Base-by-base conservation (phyloP, 1,140 invertebrate species). In the Vanessa atalanta region DNA sequence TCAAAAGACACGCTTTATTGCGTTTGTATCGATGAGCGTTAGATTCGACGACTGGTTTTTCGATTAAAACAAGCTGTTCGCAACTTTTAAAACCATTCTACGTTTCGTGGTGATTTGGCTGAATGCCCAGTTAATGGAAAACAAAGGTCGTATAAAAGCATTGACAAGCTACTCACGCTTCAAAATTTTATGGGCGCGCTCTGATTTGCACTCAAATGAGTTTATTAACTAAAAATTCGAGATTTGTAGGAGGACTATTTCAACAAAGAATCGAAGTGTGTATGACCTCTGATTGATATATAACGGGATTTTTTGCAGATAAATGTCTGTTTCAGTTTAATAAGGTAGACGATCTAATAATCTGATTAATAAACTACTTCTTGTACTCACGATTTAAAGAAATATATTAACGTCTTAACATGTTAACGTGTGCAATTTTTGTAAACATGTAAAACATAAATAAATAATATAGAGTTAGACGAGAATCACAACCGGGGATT, bases 1-100 rank as follows among this genome's bases (percentile, higher is more conserved):
- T 57, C 16, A 57, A 57, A 57, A 57, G 53, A 20, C 20, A 57
- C 53, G 53, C 53, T 57, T 57, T 57, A 57, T 57, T 57, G 53
- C 53, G 13, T 57, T 57, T 23, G 53, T 23, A 57, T 57, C 53
- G 16, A 14, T 57, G n/a, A 53, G 50, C 20, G 53, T 57, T 57
- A 57, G 53, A 57, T 57, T 57, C 20, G 20, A 57, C 53, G 12
- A 57, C 8, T 57, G 53, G 53, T 13, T 57, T 23, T 57, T 57
- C 53, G 53, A 57, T 57, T 57, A 57, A 23, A 57, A 57, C 53
- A 57, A 57, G 20, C 53, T 57, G 20, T 57, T 57, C 11, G 20
- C 53, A 57, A 57, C 16, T 23, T 53, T 57, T 57, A 57, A 57
- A 57, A 57, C 20, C 16, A 20, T 51, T 55, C 20, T n/a, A n/a